Base-by-base conservation (phyloP, 1,140 invertebrate species). In the Drosophila paulistorum region DNA sequence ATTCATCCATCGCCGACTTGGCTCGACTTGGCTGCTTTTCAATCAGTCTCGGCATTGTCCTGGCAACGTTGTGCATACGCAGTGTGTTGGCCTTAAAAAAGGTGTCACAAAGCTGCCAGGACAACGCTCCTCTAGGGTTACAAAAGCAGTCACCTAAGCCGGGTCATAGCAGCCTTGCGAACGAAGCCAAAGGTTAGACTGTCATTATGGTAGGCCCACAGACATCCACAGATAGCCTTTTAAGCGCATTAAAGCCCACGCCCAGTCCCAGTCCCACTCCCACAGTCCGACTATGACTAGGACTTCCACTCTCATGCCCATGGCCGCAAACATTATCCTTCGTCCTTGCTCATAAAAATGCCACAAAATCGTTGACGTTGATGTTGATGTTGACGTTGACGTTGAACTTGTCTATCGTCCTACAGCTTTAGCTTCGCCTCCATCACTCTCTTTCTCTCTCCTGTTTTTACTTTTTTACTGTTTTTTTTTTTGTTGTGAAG, bases 291-390 rank as follows among this genome's bases (percentile, higher is more conserved):
- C 30, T 30, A 30, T 30, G 30, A 30, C 30, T 30, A 30, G 30
- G 17, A 48, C 14, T 48, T 3, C 14, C 58, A 45, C 62, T 60
- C 64, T 71, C 54, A 65, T 23, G 20, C 71, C 41, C 10, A 13
- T 13, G 11, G 14, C 45, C 45, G 20, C 17, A 17, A 17, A 48
- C 20, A 35, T 37, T 64, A 60, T 68, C 60, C 51, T 68, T 42
- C 45, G 64, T 57, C 39, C 11, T 60, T 33, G 65, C 67, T 71
- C 78, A 81, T 86, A 85, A 87, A 87, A 87, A 66, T 73, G 65
- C 66, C 69, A 45, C 58, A 65, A 67, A 41, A 68, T 57, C 71
- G 42, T 74, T 59, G 45, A 74, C 54, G 35, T 65, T 55, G 59
- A 42, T 37, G 60, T 51, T 51, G 45, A 51, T 51, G 45, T 51